Percentiles rank a stretch among this genome's conserved stretches.
phyloP scores from a whole-genome alignment of 2,888 invertebrate genomes.

The Silvanus unidentatus region DNA sequence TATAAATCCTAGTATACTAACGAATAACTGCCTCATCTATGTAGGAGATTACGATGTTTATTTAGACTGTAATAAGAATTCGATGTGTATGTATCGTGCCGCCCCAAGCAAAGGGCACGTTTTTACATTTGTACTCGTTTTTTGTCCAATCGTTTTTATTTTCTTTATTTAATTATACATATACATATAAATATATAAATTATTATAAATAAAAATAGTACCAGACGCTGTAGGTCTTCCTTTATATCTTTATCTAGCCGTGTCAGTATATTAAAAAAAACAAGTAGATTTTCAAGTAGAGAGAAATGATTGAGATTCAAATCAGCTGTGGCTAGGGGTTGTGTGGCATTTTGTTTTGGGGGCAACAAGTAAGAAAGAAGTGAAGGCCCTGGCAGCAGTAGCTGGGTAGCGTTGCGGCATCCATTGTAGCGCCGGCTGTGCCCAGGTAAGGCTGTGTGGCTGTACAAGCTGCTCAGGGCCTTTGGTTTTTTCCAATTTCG shows the following conservation, averaged over 20 bases:
- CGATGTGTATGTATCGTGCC: conserved; percentile 34
- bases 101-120: conserved; percentile 21
- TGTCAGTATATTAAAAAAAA: conserved; percentile 31
- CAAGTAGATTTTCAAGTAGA: conserved; percentile 14
- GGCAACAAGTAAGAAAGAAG: conserved; percentile 15
- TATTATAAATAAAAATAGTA: neutral
- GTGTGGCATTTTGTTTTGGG: neutral
- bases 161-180: neutral
- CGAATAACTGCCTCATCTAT: conserved; percentile 36
- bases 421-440: conserved; percentile 28
- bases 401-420: conserved; percentile 24
- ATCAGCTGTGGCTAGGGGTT: conserved; percentile 28
- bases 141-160: conserved; percentile 9
- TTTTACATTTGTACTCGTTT: conserved; percentile 32
- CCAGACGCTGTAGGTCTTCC: conserved; percentile 27
- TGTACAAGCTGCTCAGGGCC: conserved; percentile 46
- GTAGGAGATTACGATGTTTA: conserved; percentile 22
- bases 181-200: too few relatives aligned
- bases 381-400: conserved; percentile 40
- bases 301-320: conserved; percentile 31
- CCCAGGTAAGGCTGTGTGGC: conserved; percentile 44
- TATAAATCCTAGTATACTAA: conserved; percentile 27
- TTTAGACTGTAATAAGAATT: conserved; percentile 29
- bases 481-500: conserved; percentile 41
- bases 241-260: conserved; percentile 31